Conservation (phyloP, 2,113 vertebrate species). For the Cranoglanis bouderius region DNA sequence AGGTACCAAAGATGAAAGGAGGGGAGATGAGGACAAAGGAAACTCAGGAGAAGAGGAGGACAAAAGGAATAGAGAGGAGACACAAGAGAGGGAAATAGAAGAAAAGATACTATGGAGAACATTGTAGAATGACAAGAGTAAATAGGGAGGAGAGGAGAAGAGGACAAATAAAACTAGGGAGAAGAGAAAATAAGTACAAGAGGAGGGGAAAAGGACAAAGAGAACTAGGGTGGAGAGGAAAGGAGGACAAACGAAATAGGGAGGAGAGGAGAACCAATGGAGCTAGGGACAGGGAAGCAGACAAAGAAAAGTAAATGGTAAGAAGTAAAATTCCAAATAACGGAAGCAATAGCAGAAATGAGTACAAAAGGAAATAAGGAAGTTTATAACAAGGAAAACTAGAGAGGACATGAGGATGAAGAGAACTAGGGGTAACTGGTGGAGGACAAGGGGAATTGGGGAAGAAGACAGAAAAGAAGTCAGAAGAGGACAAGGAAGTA, state of each 20-base stretch:
- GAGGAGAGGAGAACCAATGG: not conserved
- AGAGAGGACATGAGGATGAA: not conserved
- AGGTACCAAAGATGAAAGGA: slow-evolving; percentile 14
- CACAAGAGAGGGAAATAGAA: not conserved
- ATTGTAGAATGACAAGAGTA: not conserved
- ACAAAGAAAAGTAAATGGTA: not conserved
- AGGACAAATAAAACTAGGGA: slow-evolving; percentile 2
- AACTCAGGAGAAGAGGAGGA: not conserved
- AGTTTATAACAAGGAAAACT: not conserved
- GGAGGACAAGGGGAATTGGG: not conserved
- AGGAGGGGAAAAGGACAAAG: not conserved
- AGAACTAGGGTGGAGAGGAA: not conserved
- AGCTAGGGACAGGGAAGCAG: not conserved
- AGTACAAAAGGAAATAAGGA: not conserved
- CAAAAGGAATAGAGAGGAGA: not conserved
- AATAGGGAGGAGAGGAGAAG: not conserved
- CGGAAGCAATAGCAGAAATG: not conserved
- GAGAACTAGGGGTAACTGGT: too few species aligned
- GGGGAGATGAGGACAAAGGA: slow-evolving; percentile 13
- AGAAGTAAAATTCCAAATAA: too few species aligned
- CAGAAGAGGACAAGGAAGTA: not conserved
- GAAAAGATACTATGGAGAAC: not conserved
- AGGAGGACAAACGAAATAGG: not conserved
- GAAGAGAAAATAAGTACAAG: not conserved
- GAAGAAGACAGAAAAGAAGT: not conserved